Percentiles rank a stretch among this genome's conserved stretches.
Evolutionary conservation across 2,113 vertebrate genomes (phyloP).

Genomic region (Pomatorhinus ruficollis): DNA sequence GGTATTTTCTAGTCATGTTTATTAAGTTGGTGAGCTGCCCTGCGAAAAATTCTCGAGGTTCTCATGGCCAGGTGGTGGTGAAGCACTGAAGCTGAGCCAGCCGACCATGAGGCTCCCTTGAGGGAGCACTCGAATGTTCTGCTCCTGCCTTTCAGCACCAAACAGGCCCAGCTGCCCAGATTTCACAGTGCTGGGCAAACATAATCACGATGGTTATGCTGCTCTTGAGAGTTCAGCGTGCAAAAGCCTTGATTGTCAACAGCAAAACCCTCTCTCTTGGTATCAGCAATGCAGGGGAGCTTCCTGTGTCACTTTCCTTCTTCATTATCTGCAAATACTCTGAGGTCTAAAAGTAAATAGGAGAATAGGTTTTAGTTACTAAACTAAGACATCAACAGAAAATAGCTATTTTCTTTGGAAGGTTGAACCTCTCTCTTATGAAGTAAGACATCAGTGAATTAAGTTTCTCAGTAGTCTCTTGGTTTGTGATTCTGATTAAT

Average conservation of each 20-base stretch:
- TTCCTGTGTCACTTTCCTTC: background rate
- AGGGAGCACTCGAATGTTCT: accelerated
- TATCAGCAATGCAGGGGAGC: background rate
- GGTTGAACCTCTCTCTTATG: background rate
- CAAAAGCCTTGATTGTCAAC: background rate
- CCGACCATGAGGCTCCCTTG: accelerated
- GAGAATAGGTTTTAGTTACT: background rate
- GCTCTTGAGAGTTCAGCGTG: background rate
- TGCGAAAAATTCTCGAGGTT: background rate
- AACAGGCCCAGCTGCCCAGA: background rate
- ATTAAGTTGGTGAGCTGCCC: background rate
- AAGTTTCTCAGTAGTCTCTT: background rate
- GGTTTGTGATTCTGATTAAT: background rate
- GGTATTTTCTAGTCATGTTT: background rate
- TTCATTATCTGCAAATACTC: background rate
- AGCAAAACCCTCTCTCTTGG: background rate
- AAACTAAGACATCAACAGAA: background rate
- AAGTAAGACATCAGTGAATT: background rate
- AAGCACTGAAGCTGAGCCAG: background rate
- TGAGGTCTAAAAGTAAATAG: background rate
- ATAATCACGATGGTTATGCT: accelerated
- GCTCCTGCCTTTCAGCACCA: background rate
- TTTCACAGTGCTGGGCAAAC: background rate
- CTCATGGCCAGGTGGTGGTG: background rate
- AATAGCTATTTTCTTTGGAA: background rate